These are phyloP conservation scores for Acrocera orbiculus DNA, from an alignment of 2,888 invertebrate species.

Conservation along the genomic window DNA sequence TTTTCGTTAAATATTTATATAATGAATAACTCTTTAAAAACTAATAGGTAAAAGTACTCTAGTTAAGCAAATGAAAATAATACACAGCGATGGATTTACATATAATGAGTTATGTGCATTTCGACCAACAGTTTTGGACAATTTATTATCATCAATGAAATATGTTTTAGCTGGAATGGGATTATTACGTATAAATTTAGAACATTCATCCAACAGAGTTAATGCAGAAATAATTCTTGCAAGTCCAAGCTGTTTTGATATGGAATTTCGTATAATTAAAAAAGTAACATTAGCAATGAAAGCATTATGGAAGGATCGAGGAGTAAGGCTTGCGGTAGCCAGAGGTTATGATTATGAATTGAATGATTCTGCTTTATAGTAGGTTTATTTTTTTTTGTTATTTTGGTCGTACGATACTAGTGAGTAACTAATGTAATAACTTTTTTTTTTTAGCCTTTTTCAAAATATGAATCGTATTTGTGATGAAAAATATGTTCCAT, in stretches of 20 bases:
- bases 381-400: conserved; percentile 18
- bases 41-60: conserved; percentile 43
- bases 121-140: conserved; percentile 44
- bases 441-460: conserved; percentile 34
- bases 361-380: conserved; percentile 48
- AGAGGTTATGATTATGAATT: conserved; percentile 48
- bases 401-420: neutral
- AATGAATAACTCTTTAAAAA: neutral
- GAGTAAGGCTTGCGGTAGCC: conserved; percentile 43
- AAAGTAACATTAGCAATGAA: conserved; percentile 36
- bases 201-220: conserved; percentile 39
- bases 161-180: conserved; percentile 50
- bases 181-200: conserved; percentile 41
- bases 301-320: conserved; percentile 43
- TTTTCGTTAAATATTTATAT: too few relatives aligned
- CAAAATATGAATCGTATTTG: conserved; percentile 48
- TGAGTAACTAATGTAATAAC: too few relatives aligned
- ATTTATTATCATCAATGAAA: conserved; percentile 47
- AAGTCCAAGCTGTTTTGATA: conserved; percentile 37
- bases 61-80: conserved; percentile 53
- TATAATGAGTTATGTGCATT: conserved; percentile 41
- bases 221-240: conserved; percentile 36
- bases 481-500: conserved; percentile 42
- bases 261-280: conserved; percentile 36
- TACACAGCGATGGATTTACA: conserved; percentile 47